Percentiles rank a stretch among this genome's conserved stretches.
Conservation (phyloP, 2,113 vertebrate species). For the Dicrurus megarhynchus region DNA sequence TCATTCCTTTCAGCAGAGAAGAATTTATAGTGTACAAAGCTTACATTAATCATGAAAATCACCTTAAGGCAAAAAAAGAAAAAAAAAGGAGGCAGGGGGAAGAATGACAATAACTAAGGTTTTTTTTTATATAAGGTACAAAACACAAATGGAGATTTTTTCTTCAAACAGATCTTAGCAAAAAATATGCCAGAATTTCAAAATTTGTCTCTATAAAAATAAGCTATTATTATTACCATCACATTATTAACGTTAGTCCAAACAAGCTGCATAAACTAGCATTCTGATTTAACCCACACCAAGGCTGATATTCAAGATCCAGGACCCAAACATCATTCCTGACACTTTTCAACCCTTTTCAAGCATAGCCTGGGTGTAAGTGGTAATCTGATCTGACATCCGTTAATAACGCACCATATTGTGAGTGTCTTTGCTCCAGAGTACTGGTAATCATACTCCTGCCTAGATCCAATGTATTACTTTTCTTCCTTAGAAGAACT, state of each 20-base stretch:
- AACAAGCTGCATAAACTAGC: not conserved
- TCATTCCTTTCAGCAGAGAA: constrained; percentile 41
- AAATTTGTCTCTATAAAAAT: not conserved
- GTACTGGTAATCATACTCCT: not conserved
- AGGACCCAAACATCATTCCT: not conserved
- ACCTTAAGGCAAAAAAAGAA: not conserved
- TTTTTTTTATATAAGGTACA: not conserved
- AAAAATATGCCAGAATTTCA: not conserved
- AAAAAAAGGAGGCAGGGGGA: accelerated
- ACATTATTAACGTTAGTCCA: not conserved
- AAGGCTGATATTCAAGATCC: not conserved
- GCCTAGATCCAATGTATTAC: not conserved
- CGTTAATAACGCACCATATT: not conserved
- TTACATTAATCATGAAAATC: not conserved
- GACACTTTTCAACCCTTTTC: not conserved
- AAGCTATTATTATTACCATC: not conserved
- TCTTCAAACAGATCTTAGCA: not conserved
- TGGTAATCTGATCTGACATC: not conserved
- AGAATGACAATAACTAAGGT: not conserved
- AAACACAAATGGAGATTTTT: not conserved
- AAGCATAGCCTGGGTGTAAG: not conserved
- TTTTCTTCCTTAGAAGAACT: not conserved
- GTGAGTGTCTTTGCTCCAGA: not conserved
- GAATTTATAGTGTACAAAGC: not conserved
- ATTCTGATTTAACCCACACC: not conserved